These are phyloP conservation scores for Netelia fuscicornis DNA, from an alignment of 2,888 invertebrate genomes.

Conservation along the genomic window DNA sequence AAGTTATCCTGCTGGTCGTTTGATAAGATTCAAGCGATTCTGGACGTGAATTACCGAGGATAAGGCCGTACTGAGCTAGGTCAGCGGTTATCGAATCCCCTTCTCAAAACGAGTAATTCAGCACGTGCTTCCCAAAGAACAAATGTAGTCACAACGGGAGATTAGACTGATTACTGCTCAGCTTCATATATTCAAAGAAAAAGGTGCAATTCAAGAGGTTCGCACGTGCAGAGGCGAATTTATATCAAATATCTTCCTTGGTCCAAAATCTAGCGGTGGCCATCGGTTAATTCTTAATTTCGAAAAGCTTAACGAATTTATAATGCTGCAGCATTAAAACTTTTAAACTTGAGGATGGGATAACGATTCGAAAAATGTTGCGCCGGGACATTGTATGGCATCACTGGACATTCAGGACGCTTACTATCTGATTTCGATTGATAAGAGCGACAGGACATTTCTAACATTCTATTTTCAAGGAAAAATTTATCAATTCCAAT, in stretches of 20 bases:
- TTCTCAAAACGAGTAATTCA: slow-evolving; percentile 20
- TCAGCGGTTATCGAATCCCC: slow-evolving; percentile 19
- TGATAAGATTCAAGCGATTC: background rate
- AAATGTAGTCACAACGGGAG: slow-evolving; percentile 10
- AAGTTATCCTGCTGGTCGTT: background rate
- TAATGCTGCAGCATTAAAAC: slow-evolving; percentile 42
- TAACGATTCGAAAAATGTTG: slow-evolving; percentile 15
- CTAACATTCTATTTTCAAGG: slow-evolving; percentile 68
- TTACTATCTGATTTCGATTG: slow-evolving; percentile 65
- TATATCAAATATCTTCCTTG: slow-evolving; percentile 51
- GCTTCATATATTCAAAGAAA: background rate
- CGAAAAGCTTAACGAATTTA: slow-evolving; percentile 50
- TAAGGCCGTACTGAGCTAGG: background rate
- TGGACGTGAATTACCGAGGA: slow-evolving; percentile 7
- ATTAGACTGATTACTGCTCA: background rate
- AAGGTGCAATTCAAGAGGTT: slow-evolving; percentile 23
- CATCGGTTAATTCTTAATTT: slow-evolving; percentile 52
- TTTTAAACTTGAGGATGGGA: slow-evolving; percentile 57
- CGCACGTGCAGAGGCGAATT: slow-evolving; percentile 50
- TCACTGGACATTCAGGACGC: slow-evolving; percentile 56
- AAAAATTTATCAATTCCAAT: slow-evolving; percentile 37
- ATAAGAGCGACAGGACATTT: slow-evolving; percentile 66
- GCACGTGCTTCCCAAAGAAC: background rate
- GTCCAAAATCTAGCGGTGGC: slow-evolving; percentile 41
- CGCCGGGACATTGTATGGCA: slow-evolving; percentile 47